These are phyloP conservation scores for Mesoligia furuncula DNA, from an alignment of 2,888 invertebrate genomes.

Conservation along the genomic window DNA sequence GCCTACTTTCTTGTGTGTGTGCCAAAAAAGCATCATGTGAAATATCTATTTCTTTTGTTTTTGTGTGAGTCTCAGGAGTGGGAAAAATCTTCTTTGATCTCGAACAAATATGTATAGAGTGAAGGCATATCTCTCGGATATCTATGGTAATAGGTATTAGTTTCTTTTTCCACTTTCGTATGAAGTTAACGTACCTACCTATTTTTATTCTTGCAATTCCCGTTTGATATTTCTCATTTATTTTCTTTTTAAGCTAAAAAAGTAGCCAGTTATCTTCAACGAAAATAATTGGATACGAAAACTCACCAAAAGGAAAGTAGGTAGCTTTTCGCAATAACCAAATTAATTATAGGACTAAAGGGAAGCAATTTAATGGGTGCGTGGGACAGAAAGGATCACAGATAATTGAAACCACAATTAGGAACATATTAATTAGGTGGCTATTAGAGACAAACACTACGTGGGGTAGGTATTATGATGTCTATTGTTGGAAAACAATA, in stretches of 20 bases:
- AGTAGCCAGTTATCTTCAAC: not conserved
- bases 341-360: conserved; percentile 19
- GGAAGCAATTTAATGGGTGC: conserved; percentile 2
- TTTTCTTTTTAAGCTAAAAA: not conserved
- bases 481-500: not conserved
- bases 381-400: conserved; percentile 6
- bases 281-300: conserved; percentile 26
- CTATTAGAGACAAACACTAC: not conserved
- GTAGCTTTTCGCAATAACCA: not conserved
- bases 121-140: too few species aligned
- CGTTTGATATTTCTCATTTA: too few species aligned
- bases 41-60: too few species aligned
- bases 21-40: too few species aligned
- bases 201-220: not conserved
- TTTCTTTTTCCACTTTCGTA: not conserved
- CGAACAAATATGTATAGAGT: too few species aligned
- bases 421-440: conserved; percentile 11
- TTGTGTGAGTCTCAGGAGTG: too few species aligned
- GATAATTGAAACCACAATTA: conserved; percentile 31
- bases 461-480: not conserved
- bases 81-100: too few species aligned
- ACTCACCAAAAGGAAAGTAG: not conserved
- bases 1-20: too few species aligned
- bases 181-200: not conserved
- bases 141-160: too few species aligned